Evolutionary conservation across 2,797 vertebrate genomes (phyloP).

Genomic region (Molossus molossus): DNA sequence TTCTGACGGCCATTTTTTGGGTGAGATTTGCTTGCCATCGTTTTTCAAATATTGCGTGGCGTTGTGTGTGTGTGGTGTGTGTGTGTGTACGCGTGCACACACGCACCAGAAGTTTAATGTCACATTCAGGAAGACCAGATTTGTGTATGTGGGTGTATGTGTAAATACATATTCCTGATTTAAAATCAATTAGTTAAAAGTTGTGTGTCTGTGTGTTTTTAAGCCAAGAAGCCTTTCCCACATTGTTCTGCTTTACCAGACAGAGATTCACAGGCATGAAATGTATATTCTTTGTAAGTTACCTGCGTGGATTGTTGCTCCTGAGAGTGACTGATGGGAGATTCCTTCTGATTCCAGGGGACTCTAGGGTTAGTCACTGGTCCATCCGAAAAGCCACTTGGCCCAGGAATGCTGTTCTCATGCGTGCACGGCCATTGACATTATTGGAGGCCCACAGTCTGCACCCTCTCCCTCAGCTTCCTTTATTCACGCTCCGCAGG

Average conservation of each 20-base stretch:
- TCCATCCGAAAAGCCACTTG: fast-evolving
- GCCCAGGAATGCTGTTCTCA: fast-evolving
- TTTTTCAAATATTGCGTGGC: not conserved
- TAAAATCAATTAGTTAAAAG: not conserved
- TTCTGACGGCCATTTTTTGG: not conserved
- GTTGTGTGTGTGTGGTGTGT: not conserved
- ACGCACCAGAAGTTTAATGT: not conserved
- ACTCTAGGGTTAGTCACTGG: not conserved
- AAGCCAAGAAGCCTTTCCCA: not conserved
- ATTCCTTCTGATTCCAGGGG: not conserved
- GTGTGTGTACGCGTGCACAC: too few species aligned
- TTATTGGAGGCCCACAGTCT: not conserved
- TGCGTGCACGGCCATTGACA: fast-evolving
- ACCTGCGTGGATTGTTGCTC: fast-evolving
- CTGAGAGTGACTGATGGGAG: not conserved
- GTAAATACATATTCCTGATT: not conserved
- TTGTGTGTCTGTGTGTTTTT: not conserved
- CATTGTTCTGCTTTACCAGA: not conserved
- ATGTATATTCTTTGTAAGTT: not conserved
- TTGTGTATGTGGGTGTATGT: not conserved
- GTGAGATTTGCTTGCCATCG: not conserved
- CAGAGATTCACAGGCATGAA: not conserved
- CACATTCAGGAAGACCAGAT: not conserved
- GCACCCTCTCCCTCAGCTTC: not conserved
- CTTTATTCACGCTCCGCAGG: fast-evolving